Percentiles rank a stretch among this genome's conserved stretches.
These are phyloP conservation scores for Busseola fusca DNA, from an alignment of 2,888 invertebrate genomes.

Conservation along the genomic window DNA sequence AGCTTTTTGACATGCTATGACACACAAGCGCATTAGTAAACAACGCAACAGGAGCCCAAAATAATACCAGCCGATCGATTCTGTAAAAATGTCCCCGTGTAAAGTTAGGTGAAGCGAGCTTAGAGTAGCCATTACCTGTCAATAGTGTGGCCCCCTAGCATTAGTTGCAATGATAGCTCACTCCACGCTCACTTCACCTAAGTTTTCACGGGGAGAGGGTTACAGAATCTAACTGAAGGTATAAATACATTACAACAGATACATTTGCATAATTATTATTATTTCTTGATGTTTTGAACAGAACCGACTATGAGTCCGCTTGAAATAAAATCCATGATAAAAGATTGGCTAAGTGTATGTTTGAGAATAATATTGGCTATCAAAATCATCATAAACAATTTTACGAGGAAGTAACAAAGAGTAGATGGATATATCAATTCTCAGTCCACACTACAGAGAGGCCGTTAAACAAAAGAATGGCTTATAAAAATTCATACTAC, in stretches of 20 bases:
- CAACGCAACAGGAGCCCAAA: not conserved
- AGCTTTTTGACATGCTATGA: not conserved
- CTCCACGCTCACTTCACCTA: too few relatives aligned
- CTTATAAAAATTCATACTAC: slow-evolving; percentile 12
- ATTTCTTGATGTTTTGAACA: not conserved
- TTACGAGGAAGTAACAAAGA: slow-evolving; percentile 24
- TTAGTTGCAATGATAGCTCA: too few relatives aligned
- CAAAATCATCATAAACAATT: slow-evolving; percentile 25
- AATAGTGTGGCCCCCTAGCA: too few relatives aligned
- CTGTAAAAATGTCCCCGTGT: too few relatives aligned
- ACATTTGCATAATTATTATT: not conserved
- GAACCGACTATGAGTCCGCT: not conserved
- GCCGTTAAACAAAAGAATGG: slow-evolving; percentile 13
- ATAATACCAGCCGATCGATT: too few relatives aligned
- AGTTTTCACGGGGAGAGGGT: too few relatives aligned
- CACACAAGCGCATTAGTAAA: slow-evolving; percentile 4
- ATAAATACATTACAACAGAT: too few relatives aligned
- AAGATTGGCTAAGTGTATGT: not conserved
- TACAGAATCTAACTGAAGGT: too few relatives aligned
- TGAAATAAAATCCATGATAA: not conserved
- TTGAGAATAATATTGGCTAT: not conserved
- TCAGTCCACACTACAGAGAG: not conserved
- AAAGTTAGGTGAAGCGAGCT: too few relatives aligned
- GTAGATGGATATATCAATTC: not conserved
- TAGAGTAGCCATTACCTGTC: too few relatives aligned